These are phyloP conservation scores for Gadopsis bispinosus DNA, from an alignment of 2,797 vertebrate species.

Conservation along the genomic window DNA sequence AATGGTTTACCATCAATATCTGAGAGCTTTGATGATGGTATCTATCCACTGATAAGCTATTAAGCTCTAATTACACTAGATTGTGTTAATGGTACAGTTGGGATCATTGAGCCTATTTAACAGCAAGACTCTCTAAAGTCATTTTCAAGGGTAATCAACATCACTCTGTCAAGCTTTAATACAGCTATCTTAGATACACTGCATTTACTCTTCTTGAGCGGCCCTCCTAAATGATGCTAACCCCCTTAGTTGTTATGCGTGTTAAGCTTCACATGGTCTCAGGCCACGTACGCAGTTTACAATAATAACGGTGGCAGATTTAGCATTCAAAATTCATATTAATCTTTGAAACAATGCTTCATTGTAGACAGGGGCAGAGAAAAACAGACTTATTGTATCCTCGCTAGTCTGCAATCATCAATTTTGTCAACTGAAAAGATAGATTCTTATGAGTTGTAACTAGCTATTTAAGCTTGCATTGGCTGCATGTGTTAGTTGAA, in stretches of 20 bases:
- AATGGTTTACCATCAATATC: slow-evolving; percentile 32
- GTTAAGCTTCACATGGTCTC: neutral
- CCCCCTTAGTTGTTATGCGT: neutral
- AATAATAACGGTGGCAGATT: neutral
- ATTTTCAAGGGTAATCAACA: slow-evolving; percentile 48
- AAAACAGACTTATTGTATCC: neutral
- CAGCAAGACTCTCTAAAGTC: slow-evolving; percentile 40
- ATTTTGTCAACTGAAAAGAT: slow-evolving; percentile 3
- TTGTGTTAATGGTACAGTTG: slow-evolving; percentile 49
- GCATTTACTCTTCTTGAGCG: slow-evolving; percentile 18
- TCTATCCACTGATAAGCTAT: slow-evolving; percentile 37
- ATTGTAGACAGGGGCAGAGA: neutral
- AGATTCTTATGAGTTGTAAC: too few species aligned
- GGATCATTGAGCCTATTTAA: slow-evolving; percentile 47
- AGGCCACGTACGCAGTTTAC: neutral
- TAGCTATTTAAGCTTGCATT: neutral
- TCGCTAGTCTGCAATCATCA: neutral
- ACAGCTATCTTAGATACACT: slow-evolving; percentile 32
- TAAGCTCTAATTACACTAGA: slow-evolving; percentile 47
- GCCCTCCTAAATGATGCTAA: slow-evolving; percentile 2
- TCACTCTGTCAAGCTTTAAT: slow-evolving; percentile 39
- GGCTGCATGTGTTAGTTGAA: neutral
- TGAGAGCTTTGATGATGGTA: slow-evolving; percentile 8
- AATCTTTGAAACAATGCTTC: neutral
- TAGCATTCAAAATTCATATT: neutral